phyloP scores from a whole-genome alignment of 2,113 vertebrate species.

The Mugil cephalus region DNA sequence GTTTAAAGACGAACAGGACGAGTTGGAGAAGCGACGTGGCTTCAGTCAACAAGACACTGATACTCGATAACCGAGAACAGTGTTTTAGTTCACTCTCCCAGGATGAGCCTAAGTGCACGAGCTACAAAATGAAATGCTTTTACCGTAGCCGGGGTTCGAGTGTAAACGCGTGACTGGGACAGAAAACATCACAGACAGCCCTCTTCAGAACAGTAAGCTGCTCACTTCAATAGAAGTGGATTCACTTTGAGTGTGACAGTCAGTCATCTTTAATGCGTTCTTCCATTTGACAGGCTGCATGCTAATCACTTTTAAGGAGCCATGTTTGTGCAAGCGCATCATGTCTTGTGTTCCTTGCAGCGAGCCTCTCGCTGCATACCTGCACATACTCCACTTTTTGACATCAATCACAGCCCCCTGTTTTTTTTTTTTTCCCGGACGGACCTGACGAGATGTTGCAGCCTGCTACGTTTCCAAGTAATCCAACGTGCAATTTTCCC shows the following conservation, averaged over 20 bases:
- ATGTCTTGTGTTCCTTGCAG: conserved; percentile 43
- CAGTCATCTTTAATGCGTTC: conserved; percentile 56
- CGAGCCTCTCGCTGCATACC: conserved; percentile 23
- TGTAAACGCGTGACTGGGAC: conserved; percentile 11
- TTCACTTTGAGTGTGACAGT: conserved; percentile 55
- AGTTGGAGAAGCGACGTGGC: conserved; percentile 16
- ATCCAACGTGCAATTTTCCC: conserved; percentile 14
- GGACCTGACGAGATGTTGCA: conserved; percentile 29
- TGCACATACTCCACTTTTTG: conserved; percentile 19
- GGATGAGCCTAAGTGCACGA: background rate
- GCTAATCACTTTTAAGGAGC: conserved; percentile 67
- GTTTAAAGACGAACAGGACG: conserved; percentile 11
- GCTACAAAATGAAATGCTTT: conserved; percentile 9
- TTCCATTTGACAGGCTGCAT: conserved; percentile 62
- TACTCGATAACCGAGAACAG: conserved; percentile 35
- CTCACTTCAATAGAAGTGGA: conserved; percentile 26
- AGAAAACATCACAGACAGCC: conserved; percentile 6
- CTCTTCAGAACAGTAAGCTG: background rate
- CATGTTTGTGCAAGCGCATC: conserved; percentile 66
- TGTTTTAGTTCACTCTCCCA: conserved; percentile 1
- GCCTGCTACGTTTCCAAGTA: conserved; percentile 21
- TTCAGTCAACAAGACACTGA: conserved; percentile 42
- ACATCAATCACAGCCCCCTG: conserved; percentile 20
- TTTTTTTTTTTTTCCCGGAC: conserved; percentile 44
- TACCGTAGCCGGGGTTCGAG: conserved; percentile 8